phyloP scores from a whole-genome alignment of 2,113 vertebrate species.

The Hystrix cristata region DNA sequence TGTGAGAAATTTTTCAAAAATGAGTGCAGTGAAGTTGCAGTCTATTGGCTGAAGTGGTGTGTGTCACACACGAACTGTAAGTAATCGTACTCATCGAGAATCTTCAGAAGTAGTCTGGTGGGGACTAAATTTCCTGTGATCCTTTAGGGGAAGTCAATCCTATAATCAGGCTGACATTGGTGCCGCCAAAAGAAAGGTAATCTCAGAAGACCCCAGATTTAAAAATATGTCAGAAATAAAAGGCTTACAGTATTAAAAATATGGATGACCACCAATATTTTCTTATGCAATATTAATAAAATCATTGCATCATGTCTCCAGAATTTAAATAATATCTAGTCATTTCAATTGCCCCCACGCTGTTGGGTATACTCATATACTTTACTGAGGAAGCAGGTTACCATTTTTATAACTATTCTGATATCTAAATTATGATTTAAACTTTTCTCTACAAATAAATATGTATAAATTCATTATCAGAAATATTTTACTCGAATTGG shows the following conservation, averaged over 20 bases:
- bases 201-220: not conserved
- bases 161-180: rapidly evolving
- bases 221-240: not conserved
- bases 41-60: not conserved
- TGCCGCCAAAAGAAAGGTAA: not conserved
- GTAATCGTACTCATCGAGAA: not conserved
- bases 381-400: not conserved
- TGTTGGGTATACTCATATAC: not conserved
- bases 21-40: too few species aligned
- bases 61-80: not conserved
- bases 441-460: not conserved
- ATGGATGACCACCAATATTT: not conserved
- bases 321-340: not conserved
- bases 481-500: not conserved
- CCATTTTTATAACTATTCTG: not conserved
- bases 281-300: not conserved
- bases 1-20: not conserved
- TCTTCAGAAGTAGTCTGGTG: not conserved
- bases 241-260: not conserved
- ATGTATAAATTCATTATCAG: not conserved
- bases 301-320: not conserved
- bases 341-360: not conserved
- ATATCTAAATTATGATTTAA: not conserved
- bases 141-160: not conserved
- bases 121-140: not conserved